phyloP scores from a whole-genome alignment of 1,140 invertebrate species.

The Drosophila bocqueti region DNA sequence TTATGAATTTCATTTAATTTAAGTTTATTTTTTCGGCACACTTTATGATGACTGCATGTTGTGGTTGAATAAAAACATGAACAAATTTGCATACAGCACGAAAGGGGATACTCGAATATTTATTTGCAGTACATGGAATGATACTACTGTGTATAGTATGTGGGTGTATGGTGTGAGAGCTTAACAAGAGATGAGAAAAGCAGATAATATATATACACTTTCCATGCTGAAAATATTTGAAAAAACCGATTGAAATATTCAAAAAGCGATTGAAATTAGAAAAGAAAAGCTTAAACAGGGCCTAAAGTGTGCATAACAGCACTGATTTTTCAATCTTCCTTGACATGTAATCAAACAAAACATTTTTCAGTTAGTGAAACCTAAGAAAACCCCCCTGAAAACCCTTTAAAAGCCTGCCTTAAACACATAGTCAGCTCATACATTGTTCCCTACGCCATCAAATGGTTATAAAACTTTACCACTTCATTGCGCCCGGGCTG shows the following conservation, averaged over 20 bases:
- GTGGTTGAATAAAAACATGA: slow-evolving; percentile 27
- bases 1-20: slow-evolving; percentile 43
- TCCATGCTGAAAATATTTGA: neutral
- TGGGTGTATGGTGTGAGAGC: neutral
- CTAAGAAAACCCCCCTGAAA: neutral
- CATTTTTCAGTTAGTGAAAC: neutral
- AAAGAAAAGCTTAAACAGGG: no score
- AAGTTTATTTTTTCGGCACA: slow-evolving; percentile 25
- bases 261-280: neutral
- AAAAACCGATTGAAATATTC: neutral
- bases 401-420: slow-evolving; percentile 1
- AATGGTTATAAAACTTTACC: slow-evolving; percentile 61
- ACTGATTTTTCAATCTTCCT: neutral
- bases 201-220: neutral
- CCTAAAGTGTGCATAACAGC: no score
- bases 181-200: neutral
- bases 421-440: slow-evolving; percentile 5
- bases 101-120: slow-evolving; percentile 33
- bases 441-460: slow-evolving; percentile 30
- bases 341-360: neutral
- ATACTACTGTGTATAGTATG: neutral
- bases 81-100: slow-evolving; percentile 30
- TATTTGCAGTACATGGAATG: slow-evolving; percentile 13
- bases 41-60: slow-evolving; percentile 33
- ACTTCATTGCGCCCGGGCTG: slow-evolving; percentile 63